phyloP scores from a whole-genome alignment of 1,140 invertebrate species.

The Aradophagus sp. region DNA sequence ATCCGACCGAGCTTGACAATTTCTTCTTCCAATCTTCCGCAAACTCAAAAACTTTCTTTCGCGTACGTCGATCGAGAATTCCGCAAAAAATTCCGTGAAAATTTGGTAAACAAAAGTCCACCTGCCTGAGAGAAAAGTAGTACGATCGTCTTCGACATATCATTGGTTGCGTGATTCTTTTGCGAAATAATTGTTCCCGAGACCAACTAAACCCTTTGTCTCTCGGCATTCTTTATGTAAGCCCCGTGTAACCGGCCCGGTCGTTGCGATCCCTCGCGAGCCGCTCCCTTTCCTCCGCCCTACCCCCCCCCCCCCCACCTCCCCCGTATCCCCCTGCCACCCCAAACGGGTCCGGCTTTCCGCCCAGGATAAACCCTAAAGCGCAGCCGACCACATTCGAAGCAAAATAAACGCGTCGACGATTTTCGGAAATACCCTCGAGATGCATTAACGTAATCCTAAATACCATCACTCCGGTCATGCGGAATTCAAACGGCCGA shows the following conservation, averaged over 20 bases:
- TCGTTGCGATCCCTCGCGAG: slow-evolving; percentile 45
- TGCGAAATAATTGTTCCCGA: slow-evolving; percentile 38
- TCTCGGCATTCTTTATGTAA: slow-evolving; percentile 50
- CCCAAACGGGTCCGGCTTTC: slow-evolving; percentile 47
- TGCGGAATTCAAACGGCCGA: slow-evolving; percentile 59
- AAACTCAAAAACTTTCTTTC: no score
- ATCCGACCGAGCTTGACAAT: no score
- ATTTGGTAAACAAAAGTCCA: no score
- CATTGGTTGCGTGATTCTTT: no score
- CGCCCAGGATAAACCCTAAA: slow-evolving; percentile 56
- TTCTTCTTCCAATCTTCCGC: no score
- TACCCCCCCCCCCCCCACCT: slow-evolving; percentile 44
- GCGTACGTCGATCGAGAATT: no score
- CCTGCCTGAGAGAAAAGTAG: no score
- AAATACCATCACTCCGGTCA: slow-evolving; percentile 60
- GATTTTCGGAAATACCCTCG: slow-evolving; percentile 59
- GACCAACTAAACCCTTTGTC: slow-evolving; percentile 48
- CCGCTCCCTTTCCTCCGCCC: slow-evolving; percentile 26
- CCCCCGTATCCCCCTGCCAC: slow-evolving; percentile 27
- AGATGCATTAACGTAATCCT: slow-evolving; percentile 64
- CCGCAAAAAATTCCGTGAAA: no score
- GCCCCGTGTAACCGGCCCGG: slow-evolving; percentile 51
- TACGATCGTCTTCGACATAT: no score
- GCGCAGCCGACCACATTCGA: slow-evolving; percentile 55
- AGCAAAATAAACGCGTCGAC: slow-evolving; percentile 64